These are phyloP conservation scores for Miichthys miiuy DNA, from an alignment of 2,797 vertebrate genomes.

Conservation along the genomic window DNA sequence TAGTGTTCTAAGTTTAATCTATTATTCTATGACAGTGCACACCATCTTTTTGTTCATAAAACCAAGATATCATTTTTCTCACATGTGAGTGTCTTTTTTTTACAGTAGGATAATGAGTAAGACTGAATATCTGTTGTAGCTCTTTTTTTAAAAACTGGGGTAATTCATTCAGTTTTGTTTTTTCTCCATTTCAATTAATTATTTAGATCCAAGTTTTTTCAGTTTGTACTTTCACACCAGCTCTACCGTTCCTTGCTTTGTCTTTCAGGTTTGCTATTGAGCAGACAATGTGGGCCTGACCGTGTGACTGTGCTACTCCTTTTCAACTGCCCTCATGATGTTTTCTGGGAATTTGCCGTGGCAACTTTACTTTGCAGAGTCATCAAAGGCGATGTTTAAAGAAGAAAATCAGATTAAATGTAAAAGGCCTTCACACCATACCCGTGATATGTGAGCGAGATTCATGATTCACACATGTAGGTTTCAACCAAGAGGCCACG, in stretches of 20 bases:
- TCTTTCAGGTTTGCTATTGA: conserved; percentile 19
- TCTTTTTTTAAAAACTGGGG: not conserved
- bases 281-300: conserved; percentile 54
- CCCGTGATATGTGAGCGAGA: conserved; percentile 47
- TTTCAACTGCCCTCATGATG: conserved; percentile 71
- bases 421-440: conserved; percentile 53
- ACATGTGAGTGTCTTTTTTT: not conserved
- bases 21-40: not conserved
- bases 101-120: not conserved
- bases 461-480: conserved; percentile 58
- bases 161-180: not conserved
- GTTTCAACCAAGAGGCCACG: conserved; percentile 38
- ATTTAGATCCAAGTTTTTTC: not conserved
- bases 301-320: conserved; percentile 44
- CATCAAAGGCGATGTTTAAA: conserved; percentile 71
- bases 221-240: conserved; percentile 15
- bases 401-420: conserved; percentile 77
- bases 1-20: not conserved
- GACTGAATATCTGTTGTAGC: not conserved
- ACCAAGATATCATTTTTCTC: not conserved
- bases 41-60: not conserved
- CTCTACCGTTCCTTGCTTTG: not conserved
- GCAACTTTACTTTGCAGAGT: conserved; percentile 49
- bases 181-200: not conserved
- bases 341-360: conserved; percentile 66